Conservation (phyloP, 2,888 invertebrate species). For the Drosophila conformis region DNA sequence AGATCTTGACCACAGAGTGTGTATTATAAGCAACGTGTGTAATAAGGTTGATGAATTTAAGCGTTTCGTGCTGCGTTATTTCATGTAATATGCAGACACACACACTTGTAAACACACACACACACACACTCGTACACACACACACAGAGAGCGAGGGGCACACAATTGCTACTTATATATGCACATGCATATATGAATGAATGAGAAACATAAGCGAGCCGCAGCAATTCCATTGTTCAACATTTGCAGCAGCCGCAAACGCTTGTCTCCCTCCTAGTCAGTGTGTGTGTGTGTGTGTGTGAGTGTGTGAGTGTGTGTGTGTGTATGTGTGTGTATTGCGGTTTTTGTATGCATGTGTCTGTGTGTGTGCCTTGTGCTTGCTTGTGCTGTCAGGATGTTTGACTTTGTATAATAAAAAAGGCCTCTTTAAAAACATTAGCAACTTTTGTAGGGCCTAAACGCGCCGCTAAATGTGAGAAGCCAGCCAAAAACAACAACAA, state of each 20-base stretch:
- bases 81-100: slow-evolving; percentile 63
- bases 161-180: slow-evolving; percentile 53
- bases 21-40: slow-evolving; percentile 29
- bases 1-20: slow-evolving; percentile 54
- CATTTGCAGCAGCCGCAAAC: slow-evolving; percentile 64
- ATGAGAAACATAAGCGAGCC: slow-evolving; percentile 74
- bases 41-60: slow-evolving; percentile 75
- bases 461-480: slow-evolving; percentile 65
- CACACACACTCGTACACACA: slow-evolving; percentile 27
- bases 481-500: slow-evolving; percentile 13
- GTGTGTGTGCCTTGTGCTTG: slow-evolving; percentile 34
- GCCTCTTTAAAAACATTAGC: slow-evolving; percentile 82
- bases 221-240: slow-evolving; percentile 63
- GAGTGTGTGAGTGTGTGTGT: slow-evolving; percentile 7
- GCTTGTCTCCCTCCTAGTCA: slow-evolving; percentile 20
- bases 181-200: slow-evolving; percentile 65
- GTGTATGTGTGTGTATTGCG: slow-evolving; percentile 16
- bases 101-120: slow-evolving; percentile 15
- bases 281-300: slow-evolving; percentile 9
- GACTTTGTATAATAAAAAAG: slow-evolving; percentile 80
- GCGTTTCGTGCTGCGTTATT: slow-evolving; percentile 64
- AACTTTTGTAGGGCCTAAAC: slow-evolving; percentile 80
- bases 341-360: slow-evolving; percentile 14
- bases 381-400: slow-evolving; percentile 71
- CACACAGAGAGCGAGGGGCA: slow-evolving; percentile 11